Evolutionary conservation across 2,113 vertebrate genomes (phyloP).

Genomic region (Sander vitreus): DNA sequence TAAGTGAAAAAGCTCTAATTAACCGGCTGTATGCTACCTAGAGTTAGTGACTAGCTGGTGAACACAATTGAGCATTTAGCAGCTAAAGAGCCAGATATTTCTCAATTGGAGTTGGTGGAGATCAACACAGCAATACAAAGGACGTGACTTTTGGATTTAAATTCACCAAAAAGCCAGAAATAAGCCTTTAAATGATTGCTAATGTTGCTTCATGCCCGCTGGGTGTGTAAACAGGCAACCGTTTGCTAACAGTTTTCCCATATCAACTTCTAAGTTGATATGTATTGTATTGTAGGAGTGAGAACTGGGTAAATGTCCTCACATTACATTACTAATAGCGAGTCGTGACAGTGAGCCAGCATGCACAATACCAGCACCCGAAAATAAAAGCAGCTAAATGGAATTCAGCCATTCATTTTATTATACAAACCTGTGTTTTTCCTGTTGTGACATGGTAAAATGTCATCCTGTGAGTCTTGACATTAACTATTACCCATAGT

Average conservation of each 20-base stretch:
- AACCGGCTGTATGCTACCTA: no score
- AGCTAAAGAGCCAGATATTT: neutral
- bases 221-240: neutral
- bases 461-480: neutral
- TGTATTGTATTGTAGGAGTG: neutral
- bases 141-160: neutral
- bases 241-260: neutral
- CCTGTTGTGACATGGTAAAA: constrained; percentile 6
- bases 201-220: neutral
- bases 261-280: neutral
- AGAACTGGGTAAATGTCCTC: neutral
- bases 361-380: neutral
- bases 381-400: neutral
- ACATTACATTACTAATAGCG: neutral
- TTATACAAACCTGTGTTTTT: neutral
- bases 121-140: neutral
- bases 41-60: neutral
- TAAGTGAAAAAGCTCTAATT: no score
- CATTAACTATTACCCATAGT: neutral
- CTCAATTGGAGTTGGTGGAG: neutral
- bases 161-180: neutral
- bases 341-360: neutral
- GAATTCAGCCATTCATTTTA: neutral
- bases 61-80: no score
- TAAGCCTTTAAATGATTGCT: neutral